Evolutionary conservation across 2,113 vertebrate species (phyloP), one percentile per base, ranked within the genome.

Genomic region (Otis tarda): DNA sequence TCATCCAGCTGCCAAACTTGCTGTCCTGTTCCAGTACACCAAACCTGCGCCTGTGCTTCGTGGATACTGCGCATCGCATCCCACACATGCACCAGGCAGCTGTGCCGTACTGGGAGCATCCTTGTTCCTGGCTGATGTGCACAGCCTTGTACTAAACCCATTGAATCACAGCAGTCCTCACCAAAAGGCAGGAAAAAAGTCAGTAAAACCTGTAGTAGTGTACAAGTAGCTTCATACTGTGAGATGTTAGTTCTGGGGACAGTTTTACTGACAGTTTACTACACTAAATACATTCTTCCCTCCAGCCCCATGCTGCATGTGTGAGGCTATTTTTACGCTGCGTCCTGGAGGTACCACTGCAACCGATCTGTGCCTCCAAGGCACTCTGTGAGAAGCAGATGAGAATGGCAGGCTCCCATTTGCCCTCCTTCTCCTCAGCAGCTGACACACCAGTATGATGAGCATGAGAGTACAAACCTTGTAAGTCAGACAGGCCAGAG

Each of bases 121-220:
- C 25, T 49, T 2, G 1, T 2, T n/a, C 33, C 52, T 10, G 8
- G 13, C 19, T 53, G 37, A 8, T 15, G 10, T 47, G 23, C 28
- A 9, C 49, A 77, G 20, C 39, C n/a, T 64, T 15, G 24, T n/a
- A 21, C 20, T 60, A 23, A 74, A 23, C 30, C 39, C 24, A 47
- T 10, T 9, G 0, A n/a, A 14, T 8, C 55, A 41, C 33, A 69
- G 6, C 8, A 14, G 16, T 18, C 30, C 31, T 25, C 0, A 2
- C 31, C 49, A 53, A 76, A 69, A 65, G 61, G 4, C 55, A 55
- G 55, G n/a, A 17, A 30, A 56, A 35, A 41, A 9, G 41, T 43
- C 41, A 43, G 41, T 43, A 43, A 43, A 41, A 43, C 41, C 41
- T 43, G 14, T 43, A 43, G 41, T 43, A 43, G 41, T 43, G 41